Evolutionary conservation across 2,888 invertebrate genomes (phyloP).

Genomic region (Hydrotaea diabolus): DNA sequence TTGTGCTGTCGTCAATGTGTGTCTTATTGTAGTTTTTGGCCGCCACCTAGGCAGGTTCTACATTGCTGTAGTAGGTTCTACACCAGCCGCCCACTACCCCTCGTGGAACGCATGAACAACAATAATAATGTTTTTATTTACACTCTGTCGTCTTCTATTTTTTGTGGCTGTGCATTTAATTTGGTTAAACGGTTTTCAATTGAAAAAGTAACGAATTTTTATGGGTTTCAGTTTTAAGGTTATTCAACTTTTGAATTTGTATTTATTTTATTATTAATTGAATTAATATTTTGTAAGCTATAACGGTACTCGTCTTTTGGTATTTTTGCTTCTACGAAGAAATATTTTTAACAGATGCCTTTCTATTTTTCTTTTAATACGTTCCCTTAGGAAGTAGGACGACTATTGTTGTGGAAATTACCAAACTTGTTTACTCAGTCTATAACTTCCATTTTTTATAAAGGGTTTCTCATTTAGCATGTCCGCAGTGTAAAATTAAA

Average conservation of each 20-base stretch:
- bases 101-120: constrained; percentile 7
- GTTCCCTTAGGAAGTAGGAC: no score
- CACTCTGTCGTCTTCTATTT: background rate
- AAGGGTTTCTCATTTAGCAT: no score
- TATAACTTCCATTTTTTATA: no score
- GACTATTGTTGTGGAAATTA: no score
- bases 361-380: no score
- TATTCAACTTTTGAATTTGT: constrained; percentile 47
- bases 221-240: constrained; percentile 53
- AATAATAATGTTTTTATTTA: constrained; percentile 46
- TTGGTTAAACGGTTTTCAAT: constrained; percentile 37
- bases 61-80: background rate
- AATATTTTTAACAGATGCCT: no score
- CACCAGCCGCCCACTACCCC: constrained; percentile 1
- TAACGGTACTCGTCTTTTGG: no score
- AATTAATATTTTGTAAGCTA: constrained; percentile 12
- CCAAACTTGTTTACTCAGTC: no score
- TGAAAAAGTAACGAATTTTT: constrained; percentile 41
- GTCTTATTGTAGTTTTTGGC: constrained; percentile 3
- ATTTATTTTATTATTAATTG: no score
- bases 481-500: no score
- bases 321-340: no score
- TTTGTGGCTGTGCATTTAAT: background rate
- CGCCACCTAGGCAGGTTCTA: constrained; percentile 23
- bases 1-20: background rate